phyloP scores from a whole-genome alignment of 1,140 invertebrate species.

The Trichoplusia ni region DNA sequence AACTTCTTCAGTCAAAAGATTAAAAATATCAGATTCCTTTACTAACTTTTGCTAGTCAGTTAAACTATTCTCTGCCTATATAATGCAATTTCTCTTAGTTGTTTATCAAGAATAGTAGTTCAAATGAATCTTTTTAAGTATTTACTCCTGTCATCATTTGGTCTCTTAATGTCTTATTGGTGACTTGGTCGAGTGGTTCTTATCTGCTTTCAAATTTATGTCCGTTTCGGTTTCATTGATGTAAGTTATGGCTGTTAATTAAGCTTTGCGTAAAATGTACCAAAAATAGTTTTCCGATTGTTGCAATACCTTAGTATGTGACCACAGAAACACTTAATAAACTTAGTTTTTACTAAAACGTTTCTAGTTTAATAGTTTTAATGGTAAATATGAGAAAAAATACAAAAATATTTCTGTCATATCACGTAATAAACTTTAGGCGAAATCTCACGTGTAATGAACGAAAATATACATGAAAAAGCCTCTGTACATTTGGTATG shows the following conservation, averaged over 20 bases:
- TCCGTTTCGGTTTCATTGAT: neutral
- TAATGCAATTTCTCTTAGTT: no score
- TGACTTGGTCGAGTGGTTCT: neutral
- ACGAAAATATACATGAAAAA: neutral
- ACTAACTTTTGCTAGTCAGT: no score
- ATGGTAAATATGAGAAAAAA: neutral
- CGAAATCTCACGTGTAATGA: neutral
- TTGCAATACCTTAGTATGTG: no score
- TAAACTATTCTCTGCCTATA: no score
- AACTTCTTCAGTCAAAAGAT: no score
- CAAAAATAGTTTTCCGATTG: no score
- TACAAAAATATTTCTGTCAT: neutral
- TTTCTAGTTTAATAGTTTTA: no score
- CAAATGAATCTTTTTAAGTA: constrained; percentile 5
- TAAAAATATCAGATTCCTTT: no score
- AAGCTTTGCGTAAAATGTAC: no score
- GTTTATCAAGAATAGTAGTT: neutral
- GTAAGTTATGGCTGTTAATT: no score
- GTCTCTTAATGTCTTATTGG: constrained; percentile 7
- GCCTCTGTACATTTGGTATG: constrained; percentile 30
- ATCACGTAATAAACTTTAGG: constrained; percentile 1
- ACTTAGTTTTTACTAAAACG: no score
- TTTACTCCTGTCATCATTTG: constrained; percentile 7
- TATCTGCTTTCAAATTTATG: constrained; percentile 21
- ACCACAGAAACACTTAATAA: no score